Evolutionary conservation across 2,888 invertebrate species (phyloP), one percentile per base, ranked within the genome.

Genomic region (Amphiduros pacificus): DNA sequence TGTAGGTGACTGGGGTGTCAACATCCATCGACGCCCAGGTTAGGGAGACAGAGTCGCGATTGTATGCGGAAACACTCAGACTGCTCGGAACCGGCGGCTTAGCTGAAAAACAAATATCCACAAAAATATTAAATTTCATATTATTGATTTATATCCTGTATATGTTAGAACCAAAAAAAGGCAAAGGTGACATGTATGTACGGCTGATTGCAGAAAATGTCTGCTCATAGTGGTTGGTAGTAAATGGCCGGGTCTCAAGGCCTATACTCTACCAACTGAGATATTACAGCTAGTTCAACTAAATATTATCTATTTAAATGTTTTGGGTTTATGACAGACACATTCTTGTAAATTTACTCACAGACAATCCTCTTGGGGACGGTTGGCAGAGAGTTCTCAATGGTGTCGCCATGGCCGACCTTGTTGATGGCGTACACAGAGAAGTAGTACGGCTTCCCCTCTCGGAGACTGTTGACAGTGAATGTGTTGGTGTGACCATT

Each of bases 341-440:
- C n/a, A n/a, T n/a, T n/a, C n/a, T n/a, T 36, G 17, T 9, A 36
- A 9, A 48, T 22, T 5, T 6, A 74, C 77, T 73, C 71, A 77
- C 78, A 66, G 60, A 71, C 73, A 56, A 74, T 74, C 48, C 72
- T 73, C 66, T 74, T 70, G 29, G 78, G 76, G 1, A 65, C 60
- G 58, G 74, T 62, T 17, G 72, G 61, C 41, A 71, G 20, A 2
- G 61, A 49, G 17, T 66, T 70, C 48, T 70, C 67, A 22, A 66
- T 59, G 59, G 91, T 89, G 70, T 92, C 92, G 26, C 94, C 93
- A 53, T 86, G 85, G 3, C 94, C 94, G 55, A 91, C 88, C 11
- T 90, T 89, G 83, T 95, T 95, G 70, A 89, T 89, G 0, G 94
- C 94, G 74, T 89, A 88, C 22, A 95, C 88, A 66, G 93, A 87